These are phyloP conservation scores for Lytechinus pictus DNA, from an alignment of 35 echinoderm and acorn worm species.

Conservation along the genomic window DNA sequence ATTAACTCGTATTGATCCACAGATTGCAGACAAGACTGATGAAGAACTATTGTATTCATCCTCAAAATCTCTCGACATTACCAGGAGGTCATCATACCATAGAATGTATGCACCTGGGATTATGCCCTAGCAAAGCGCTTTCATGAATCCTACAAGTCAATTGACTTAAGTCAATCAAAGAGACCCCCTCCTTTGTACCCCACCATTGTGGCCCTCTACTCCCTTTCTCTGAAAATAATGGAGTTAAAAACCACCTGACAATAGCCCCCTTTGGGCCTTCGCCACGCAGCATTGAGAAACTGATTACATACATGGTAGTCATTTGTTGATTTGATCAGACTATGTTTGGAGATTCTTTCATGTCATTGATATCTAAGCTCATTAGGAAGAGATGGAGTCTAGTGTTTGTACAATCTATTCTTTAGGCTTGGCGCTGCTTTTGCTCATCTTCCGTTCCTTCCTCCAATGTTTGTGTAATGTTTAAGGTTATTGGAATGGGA, in stretches of 20 bases:
- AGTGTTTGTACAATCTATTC: not conserved
- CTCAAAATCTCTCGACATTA: not conserved
- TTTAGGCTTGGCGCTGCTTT: not conserved
- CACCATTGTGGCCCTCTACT: not conserved
- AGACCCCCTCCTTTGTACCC: not conserved
- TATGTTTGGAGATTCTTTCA: not conserved
- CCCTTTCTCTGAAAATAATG: not conserved
- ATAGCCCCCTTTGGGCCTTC: not conserved
- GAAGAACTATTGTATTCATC: not conserved
- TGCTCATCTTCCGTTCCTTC: not conserved
- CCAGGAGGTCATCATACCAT: not conserved
- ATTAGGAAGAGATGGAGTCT: not conserved
- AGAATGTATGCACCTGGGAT: not conserved
- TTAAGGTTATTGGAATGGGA: not conserved
- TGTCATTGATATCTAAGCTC: slow-evolving; percentile 9
- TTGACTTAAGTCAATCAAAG: not conserved
- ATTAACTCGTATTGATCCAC: not conserved
- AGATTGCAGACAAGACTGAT: not conserved
- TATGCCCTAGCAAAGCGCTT: not conserved
- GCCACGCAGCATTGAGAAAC: not conserved
- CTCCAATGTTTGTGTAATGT: not conserved
- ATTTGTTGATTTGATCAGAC: slow-evolving; percentile 11
- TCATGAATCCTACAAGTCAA: not conserved
- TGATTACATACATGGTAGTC: slow-evolving; percentile 12
- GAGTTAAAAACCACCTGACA: not conserved